Percentiles rank a stretch among this genome's conserved stretches.
Conservation (phyloP, 2,797 vertebrate species). For the Cynopterus sphinx region DNA sequence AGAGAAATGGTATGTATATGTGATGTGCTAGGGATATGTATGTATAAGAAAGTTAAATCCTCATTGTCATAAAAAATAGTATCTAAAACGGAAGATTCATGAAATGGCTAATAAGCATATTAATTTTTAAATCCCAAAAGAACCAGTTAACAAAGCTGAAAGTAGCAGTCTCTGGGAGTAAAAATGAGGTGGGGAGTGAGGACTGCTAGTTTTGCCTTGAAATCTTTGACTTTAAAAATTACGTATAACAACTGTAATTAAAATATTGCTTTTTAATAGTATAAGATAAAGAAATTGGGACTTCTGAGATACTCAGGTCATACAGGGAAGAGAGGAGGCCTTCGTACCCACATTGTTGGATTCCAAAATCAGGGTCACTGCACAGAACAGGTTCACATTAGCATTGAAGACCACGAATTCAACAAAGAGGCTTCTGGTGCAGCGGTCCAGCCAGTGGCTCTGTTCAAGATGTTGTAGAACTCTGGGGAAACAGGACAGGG, state of each 20-base stretch:
- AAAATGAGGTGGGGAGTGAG: not conserved
- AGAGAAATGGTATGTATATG: not conserved
- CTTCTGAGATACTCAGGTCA: not conserved
- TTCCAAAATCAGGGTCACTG: constrained; percentile 76
- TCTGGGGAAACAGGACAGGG: constrained; percentile 35
- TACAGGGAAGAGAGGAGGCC: not conserved
- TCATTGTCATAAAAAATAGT: not conserved
- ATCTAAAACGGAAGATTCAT: not conserved
- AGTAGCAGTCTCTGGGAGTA: not conserved
- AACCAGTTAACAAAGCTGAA: not conserved
- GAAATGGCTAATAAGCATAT: not conserved
- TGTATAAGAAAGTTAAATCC: constrained; percentile 1
- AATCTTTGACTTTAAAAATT: not conserved
- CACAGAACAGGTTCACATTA: constrained; percentile 79
- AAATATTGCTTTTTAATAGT: not conserved
- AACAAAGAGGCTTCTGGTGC: constrained; percentile 74
- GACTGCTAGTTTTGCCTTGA: not conserved
- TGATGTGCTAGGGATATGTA: not conserved
- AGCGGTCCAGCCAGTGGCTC: constrained; percentile 74
- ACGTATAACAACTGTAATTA: not conserved
- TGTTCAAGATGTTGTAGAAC: constrained; percentile 54
- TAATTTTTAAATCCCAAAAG: not conserved
- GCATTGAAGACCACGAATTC: constrained; percentile 79
- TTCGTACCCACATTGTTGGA: constrained; percentile 69
- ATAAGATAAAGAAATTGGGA: not conserved